A percentile compares a stretch with the other conserved stretches of the same genome.
Evolutionary conservation across 2,113 vertebrate genomes (phyloP).

Genomic region (Helogale parvula): DNA sequence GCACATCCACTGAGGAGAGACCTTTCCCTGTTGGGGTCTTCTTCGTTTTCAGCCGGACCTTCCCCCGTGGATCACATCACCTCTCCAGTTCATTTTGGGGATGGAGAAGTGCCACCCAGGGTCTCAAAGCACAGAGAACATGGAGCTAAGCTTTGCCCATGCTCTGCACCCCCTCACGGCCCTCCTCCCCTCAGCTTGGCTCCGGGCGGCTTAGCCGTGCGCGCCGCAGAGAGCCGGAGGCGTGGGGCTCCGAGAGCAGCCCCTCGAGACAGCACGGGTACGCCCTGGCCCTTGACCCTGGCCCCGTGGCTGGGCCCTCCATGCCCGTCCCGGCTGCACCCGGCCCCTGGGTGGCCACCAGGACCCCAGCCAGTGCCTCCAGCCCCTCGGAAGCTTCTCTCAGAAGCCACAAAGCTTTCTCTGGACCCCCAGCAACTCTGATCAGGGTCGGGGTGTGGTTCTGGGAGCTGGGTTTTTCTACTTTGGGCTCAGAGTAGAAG

Average conservation of each 20-base stretch:
- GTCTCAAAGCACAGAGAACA: background rate
- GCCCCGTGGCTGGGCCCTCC: background rate
- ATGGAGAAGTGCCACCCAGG: background rate
- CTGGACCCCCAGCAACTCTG: background rate
- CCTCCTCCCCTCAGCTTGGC: background rate
- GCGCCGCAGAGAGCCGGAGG: background rate
- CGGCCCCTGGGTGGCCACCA: no score
- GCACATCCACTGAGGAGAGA: rapidly evolving
- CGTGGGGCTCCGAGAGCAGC: background rate
- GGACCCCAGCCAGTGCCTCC: background rate
- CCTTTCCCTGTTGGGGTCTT: background rate
- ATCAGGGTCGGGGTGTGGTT: background rate
- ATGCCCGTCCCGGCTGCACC: background rate
- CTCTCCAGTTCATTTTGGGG: background rate
- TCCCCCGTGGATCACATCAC: rapidly evolving
- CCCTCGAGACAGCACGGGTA: no score
- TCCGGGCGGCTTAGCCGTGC: rapidly evolving
- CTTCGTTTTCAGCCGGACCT: background rate
- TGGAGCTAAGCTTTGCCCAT: rapidly evolving
- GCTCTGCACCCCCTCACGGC: background rate
- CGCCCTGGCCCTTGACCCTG: rapidly evolving
- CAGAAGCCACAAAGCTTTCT: background rate
- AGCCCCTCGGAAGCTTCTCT: background rate
- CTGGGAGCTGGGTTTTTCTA: background rate
- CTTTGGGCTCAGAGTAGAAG: background rate